A percentile compares a stretch with the other conserved stretches of the same genome.
These are phyloP conservation scores for Caenorhabditis sp. DNA, from an alignment of 2,888 invertebrate species.

Conservation along the genomic window DNA sequence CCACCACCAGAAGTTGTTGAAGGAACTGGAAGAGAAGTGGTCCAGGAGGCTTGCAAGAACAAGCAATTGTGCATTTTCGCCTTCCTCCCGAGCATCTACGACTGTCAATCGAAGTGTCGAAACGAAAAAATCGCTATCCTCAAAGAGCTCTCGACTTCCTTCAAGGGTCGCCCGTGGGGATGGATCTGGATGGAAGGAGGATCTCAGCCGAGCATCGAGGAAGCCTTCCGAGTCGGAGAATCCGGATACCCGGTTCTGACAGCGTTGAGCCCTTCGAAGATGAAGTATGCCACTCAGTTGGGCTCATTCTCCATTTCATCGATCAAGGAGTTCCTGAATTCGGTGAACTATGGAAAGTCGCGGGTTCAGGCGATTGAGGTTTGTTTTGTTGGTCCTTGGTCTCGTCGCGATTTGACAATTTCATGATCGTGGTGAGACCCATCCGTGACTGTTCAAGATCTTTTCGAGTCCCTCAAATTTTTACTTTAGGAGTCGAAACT, in stretches of 20 bases:
- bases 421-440: too few relatives aligned
- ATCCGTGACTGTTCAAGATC: too few relatives aligned
- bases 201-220: slow-evolving; percentile 91
- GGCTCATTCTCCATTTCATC: slow-evolving; percentile 36
- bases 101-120: slow-evolving; percentile 94
- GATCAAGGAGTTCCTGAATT: slow-evolving; percentile 53
- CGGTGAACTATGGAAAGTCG: slow-evolving; percentile 39
- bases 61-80: slow-evolving; percentile 92
- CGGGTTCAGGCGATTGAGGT: slow-evolving; percentile 90
- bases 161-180: slow-evolving; percentile 95
- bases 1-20: slow-evolving; percentile 47
- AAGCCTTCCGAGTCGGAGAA: slow-evolving; percentile 94
- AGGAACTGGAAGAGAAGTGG: slow-evolving; percentile 86
- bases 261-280: slow-evolving; percentile 96
- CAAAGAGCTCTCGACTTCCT: slow-evolving; percentile 90
- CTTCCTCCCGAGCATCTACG: slow-evolving; percentile 94
- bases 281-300: slow-evolving; percentile 88
- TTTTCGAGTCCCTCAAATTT: too few relatives aligned
- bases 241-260: slow-evolving; percentile 99
- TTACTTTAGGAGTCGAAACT: slow-evolving; percentile 34
- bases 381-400: too few relatives aligned
- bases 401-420: too few relatives aligned
- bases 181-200: slow-evolving; percentile 97
- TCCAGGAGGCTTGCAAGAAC: slow-evolving; percentile 90
- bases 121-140: slow-evolving; percentile 90